phyloP scores from a whole-genome alignment of 2,888 invertebrate species.

The Anthrax anthrax region DNA sequence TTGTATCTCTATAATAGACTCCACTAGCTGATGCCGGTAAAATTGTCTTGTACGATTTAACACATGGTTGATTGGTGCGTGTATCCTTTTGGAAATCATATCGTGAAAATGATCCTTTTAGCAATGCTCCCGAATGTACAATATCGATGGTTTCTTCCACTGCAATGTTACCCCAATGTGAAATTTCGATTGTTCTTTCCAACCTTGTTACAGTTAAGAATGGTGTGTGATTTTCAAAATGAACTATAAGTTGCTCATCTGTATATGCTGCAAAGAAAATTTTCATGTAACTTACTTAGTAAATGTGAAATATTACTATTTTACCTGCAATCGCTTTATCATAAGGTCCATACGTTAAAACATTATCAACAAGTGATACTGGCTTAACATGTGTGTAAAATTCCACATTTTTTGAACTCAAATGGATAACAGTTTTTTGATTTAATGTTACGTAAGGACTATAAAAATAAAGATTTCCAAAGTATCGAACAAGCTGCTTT shows the following conservation, averaged over 20 bases:
- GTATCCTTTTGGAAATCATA: constrained; percentile 94
- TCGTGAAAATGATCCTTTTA: constrained; percentile 91
- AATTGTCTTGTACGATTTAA: constrained; percentile 80
- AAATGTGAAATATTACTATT: no score
- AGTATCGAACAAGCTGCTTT: constrained; percentile 80
- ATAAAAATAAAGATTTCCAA: constrained; percentile 69
- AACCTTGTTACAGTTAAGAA: constrained; percentile 85
- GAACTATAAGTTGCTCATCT: constrained; percentile 56
- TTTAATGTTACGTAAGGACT: constrained; percentile 66
- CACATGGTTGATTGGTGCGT: constrained; percentile 73
- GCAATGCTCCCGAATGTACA: constrained; percentile 77
- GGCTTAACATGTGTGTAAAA: constrained; percentile 72
- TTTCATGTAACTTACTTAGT: no score
- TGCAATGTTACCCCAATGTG: constrained; percentile 99
- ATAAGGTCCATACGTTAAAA: constrained; percentile 82
- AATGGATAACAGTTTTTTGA: constrained; percentile 66
- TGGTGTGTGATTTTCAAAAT: constrained; percentile 92
- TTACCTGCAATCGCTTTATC: constrained; percentile 44
- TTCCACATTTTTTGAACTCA: constrained; percentile 69
- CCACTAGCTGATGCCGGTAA: constrained; percentile 81
- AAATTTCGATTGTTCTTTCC: constrained; percentile 82
- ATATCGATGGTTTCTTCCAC: constrained; percentile 89
- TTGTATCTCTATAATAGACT: constrained; percentile 92
- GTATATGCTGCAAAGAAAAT: constrained; percentile 32
- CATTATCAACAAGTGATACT: constrained; percentile 58